Percentiles rank a stretch among this genome's conserved stretches.
phyloP scores from a whole-genome alignment of 2,888 invertebrate genomes.

The Autographa pulchrina region DNA sequence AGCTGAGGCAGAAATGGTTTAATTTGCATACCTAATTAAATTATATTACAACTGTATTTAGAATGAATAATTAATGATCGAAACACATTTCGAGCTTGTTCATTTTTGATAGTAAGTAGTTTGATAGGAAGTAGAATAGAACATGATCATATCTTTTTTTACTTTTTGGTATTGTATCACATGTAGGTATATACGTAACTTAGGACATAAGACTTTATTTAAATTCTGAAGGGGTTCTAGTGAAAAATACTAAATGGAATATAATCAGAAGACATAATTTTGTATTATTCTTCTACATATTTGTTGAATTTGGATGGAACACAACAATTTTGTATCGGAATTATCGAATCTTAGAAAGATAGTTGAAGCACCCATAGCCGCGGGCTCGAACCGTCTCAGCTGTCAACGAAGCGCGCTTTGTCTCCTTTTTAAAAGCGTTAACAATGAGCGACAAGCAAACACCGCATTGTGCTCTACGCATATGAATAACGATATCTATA shows the following conservation, averaged over 20 bases:
- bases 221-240: too few species aligned
- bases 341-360: constrained; percentile 3
- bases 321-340: background rate
- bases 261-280: too few species aligned
- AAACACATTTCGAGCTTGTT: background rate
- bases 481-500: constrained; percentile 84
- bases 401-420: constrained; percentile 79
- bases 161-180: too few species aligned
- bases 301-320: too few species aligned
- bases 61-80: background rate
- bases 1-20: background rate
- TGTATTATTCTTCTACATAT: too few species aligned
- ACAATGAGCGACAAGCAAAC: constrained; percentile 87
- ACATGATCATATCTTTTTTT: too few species aligned
- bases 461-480: constrained; percentile 78
- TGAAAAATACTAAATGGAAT: too few species aligned
- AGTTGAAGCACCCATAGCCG: constrained; percentile 32
- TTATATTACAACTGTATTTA: background rate
- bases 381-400: constrained; percentile 70
- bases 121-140: background rate
- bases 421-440: constrained; percentile 77
- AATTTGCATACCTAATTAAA: constrained; percentile 8
- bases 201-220: too few species aligned
- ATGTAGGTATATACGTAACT: background rate
- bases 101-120: background rate